Evolutionary conservation across 2,797 vertebrate genomes (phyloP).

Genomic region (Lycodopsis pacificus): DNA sequence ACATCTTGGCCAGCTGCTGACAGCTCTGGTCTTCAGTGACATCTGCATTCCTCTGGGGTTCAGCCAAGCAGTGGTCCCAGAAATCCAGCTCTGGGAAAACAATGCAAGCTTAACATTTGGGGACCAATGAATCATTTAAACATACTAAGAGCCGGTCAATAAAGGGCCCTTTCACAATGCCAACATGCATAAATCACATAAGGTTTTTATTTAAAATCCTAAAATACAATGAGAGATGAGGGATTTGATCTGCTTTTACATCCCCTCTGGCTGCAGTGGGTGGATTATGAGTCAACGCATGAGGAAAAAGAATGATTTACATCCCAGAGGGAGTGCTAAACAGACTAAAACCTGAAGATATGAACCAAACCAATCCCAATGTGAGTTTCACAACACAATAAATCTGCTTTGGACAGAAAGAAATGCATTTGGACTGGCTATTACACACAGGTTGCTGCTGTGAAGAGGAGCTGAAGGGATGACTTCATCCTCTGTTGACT

Average conservation of each 20-base stretch:
- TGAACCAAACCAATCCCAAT: neutral
- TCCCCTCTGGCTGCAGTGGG: neutral
- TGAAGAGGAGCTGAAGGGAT: slow-evolving; percentile 61
- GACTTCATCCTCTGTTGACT: slow-evolving; percentile 79
- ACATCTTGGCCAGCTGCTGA: slow-evolving; percentile 85
- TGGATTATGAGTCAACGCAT: neutral
- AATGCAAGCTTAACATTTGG: neutral
- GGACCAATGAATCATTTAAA: neutral
- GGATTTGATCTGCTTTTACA: neutral
- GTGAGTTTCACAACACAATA: neutral
- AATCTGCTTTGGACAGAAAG: neutral
- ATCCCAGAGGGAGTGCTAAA: neutral
- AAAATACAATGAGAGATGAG: neutral
- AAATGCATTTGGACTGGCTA: neutral
- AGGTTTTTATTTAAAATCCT: neutral
- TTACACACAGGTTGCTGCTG: slow-evolving; percentile 33
- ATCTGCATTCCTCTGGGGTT: slow-evolving; percentile 81
- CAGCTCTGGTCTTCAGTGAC: slow-evolving; percentile 85
- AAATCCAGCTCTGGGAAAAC: slow-evolving; percentile 85
- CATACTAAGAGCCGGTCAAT: neutral
- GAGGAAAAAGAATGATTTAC: neutral
- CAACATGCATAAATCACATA: neutral
- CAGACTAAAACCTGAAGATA: neutral
- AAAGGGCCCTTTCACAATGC: neutral
- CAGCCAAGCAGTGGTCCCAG: slow-evolving; percentile 86